Evolutionary conservation across 2,113 vertebrate genomes (phyloP), one percentile per base, ranked within the genome.

Genomic region (Nerophis lumbriciformis): DNA sequence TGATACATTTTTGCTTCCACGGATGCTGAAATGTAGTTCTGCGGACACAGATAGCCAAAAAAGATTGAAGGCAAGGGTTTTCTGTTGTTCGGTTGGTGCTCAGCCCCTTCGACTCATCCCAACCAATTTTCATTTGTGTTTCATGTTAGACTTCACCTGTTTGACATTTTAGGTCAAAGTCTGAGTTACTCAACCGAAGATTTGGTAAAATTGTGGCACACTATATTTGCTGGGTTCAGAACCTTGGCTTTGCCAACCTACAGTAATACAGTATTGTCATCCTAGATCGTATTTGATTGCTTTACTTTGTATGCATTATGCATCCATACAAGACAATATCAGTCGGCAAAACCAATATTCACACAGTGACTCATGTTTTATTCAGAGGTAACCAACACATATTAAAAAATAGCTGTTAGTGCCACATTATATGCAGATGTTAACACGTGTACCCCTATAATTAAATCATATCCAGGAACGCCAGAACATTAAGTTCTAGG

Each of bases 301-400:
- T 49, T 50, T 47, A 28, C 42, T 58, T 47, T 51, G 69, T 37
- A 16, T 47, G 36, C 37, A 39, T 58, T 54, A 58, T 63, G 47
- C 52, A 55, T 11, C 19, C 52, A 68, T 50, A 61, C 35, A 71
- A 76, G 56, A 63, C 62, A 53, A 69, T 49, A 21, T 59, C 52
- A 59, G 59, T 66, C 51, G 49, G 50, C 44, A 61, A 14, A 6
- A 48, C 28, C 36, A 49, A 75, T 69, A 77, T 81, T 77, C 69
- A 42, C 54, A 53, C 44, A 50, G 57, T 45, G 51, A 36, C 57
- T 74, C 16, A 54, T 77, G 67, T 71, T 73, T 75, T 75, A 75
- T 76, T 70, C 56, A 73, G 65, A 6, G 28, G 52, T 45, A 49
- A 53, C 13, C 36, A 50, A n/a, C 61, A 58, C 55, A 63, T 68